Percentiles rank a stretch among this genome's conserved stretches.
These are phyloP conservation scores for Dryomyza anilis DNA, from an alignment of 2,888 invertebrate species.

Conservation along the genomic window DNA sequence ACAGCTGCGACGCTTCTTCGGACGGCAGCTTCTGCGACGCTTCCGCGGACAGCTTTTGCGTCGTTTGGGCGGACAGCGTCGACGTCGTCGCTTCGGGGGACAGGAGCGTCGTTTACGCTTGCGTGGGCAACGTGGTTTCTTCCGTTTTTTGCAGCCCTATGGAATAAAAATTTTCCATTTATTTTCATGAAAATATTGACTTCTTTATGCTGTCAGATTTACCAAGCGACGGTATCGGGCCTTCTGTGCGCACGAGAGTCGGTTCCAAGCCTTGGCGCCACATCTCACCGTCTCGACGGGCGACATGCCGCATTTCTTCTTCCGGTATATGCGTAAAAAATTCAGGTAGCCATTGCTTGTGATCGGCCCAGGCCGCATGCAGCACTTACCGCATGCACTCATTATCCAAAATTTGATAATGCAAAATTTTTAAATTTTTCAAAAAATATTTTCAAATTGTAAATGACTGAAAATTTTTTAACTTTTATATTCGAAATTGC, in stretches of 20 bases:
- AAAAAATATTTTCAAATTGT: not conserved
- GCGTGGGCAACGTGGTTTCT: not conserved
- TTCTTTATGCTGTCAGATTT: too few relatives aligned
- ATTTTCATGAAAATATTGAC: too few relatives aligned
- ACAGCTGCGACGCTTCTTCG: not conserved
- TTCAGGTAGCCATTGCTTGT: slow-evolving; percentile 37
- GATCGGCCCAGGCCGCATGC: slow-evolving; percentile 34
- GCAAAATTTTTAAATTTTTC: slow-evolving; percentile 7
- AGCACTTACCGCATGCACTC: not conserved
- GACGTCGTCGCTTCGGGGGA: not conserved
- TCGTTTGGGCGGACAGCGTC: slow-evolving; percentile 4
- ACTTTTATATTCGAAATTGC: slow-evolving; percentile 21
- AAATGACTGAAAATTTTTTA: slow-evolving; percentile 29
- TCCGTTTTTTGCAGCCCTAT: slow-evolving; percentile 20
- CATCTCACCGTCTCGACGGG: slow-evolving; percentile 28
- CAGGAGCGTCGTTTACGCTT: slow-evolving; percentile 5
- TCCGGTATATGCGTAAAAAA: slow-evolving; percentile 32
- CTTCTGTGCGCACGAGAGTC: slow-evolving; percentile 25
- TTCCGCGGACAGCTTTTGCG: not conserved
- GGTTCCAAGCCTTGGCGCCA: slow-evolving; percentile 34
- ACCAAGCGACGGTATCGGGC: slow-evolving; percentile 27
- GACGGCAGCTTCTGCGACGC: not conserved
- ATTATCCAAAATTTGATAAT: slow-evolving; percentile 5
- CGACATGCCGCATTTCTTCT: slow-evolving; percentile 30
- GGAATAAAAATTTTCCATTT: not conserved